Percentiles rank a stretch among this genome's conserved stretches.
These are phyloP conservation scores for Xenopus tropicalis DNA, from an alignment of 2,113 vertebrate genomes.

Conservation along the genomic window DNA sequence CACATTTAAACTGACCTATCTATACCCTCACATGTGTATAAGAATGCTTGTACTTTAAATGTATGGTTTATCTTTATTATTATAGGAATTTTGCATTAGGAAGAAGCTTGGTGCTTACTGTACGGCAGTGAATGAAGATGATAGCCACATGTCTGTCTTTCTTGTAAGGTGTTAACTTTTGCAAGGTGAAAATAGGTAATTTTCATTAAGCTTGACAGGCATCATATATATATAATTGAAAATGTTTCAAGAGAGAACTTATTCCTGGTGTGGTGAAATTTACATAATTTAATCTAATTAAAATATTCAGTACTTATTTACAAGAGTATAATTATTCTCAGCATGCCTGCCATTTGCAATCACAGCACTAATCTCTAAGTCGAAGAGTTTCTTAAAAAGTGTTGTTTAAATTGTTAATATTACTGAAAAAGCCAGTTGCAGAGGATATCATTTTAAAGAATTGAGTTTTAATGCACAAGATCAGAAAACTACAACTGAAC, in stretches of 20 bases:
- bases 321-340: constrained; percentile 38
- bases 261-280: constrained; percentile 32
- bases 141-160: constrained; percentile 29
- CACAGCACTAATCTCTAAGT: constrained; percentile 12
- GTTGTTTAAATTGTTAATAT: not conserved
- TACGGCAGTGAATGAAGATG: constrained; percentile 25
- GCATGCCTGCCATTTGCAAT: constrained; percentile 33
- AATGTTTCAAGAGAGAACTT: constrained; percentile 26
- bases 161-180: constrained; percentile 26
- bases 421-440: not conserved
- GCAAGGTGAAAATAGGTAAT: constrained; percentile 38
- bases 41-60: too few species aligned
- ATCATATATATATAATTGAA: constrained; percentile 42
- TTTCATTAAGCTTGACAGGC: constrained; percentile 42
- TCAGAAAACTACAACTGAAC: too few species aligned
- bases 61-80: too few species aligned
- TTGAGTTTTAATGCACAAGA: too few species aligned
- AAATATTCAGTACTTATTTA: constrained; percentile 43
- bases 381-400: constrained; percentile 9
- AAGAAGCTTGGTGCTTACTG: not conserved
- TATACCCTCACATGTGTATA: too few species aligned
- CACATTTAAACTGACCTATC: too few species aligned
- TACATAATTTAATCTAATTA: constrained; percentile 45
- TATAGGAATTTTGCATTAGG: too few species aligned
- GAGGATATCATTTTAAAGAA: too few species aligned